phyloP scores from a whole-genome alignment of 2,888 invertebrate species.

The Polia nebulosa region DNA sequence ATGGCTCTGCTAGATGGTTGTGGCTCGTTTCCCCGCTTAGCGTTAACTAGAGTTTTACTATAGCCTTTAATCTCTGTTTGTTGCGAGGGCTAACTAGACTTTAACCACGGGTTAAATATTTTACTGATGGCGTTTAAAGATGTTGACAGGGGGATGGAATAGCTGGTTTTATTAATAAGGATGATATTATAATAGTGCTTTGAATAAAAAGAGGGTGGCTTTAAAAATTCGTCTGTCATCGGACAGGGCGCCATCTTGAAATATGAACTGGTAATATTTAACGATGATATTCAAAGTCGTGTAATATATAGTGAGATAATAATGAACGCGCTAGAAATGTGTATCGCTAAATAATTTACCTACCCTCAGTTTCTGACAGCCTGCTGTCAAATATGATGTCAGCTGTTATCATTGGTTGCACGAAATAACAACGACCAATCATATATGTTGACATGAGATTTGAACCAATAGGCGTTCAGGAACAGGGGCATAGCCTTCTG shows the following conservation, averaged over 20 bases:
- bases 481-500: conserved; percentile 23
- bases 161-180: not conserved
- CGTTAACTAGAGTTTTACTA: conserved; percentile 76
- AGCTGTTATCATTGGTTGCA: conserved; percentile 1
- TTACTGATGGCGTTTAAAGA: conserved; percentile 27
- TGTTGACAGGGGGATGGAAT: not conserved
- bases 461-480: conserved; percentile 28
- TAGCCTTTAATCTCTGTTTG: conserved; percentile 71
- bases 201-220: not conserved
- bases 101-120: conserved; percentile 6
- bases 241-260: conserved; percentile 18
- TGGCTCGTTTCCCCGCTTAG: conserved; percentile 80
- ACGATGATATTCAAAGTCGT: conserved; percentile 12
- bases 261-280: conserved; percentile 30
- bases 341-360: conserved; percentile 32
- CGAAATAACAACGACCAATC: not conserved
- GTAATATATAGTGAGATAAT: conserved; percentile 2
- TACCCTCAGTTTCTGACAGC: conserved; percentile 21
- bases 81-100: conserved; percentile 36
- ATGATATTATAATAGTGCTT: not conserved
- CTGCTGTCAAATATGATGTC: not conserved
- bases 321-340: conserved; percentile 10
- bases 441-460: not conserved
- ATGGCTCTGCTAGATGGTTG: conserved; percentile 88
- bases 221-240: conserved; percentile 4